These are phyloP conservation scores for Bombus huntii DNA, from an alignment of 1,140 invertebrate species.

Conservation along the genomic window DNA sequence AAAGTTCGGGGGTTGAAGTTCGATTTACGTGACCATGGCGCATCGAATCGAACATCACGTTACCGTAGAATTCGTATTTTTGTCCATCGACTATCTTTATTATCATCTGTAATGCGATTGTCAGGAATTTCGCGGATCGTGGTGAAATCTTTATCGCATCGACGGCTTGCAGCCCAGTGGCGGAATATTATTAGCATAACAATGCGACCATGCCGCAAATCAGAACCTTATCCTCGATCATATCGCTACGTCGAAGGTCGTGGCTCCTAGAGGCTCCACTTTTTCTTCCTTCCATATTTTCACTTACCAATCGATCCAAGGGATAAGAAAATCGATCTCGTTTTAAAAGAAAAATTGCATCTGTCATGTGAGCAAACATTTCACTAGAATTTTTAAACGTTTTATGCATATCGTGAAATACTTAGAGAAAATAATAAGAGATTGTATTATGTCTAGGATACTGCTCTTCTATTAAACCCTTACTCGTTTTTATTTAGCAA, in stretches of 20 bases:
- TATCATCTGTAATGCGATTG: slow-evolving; percentile 47
- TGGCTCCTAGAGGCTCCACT: not conserved
- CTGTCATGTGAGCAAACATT: not conserved
- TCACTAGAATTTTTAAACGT: not conserved
- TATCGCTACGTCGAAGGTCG: slow-evolving; percentile 13
- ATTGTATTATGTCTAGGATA: not conserved
- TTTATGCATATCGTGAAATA: not conserved
- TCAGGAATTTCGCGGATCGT: slow-evolving; percentile 29
- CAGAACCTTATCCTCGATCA: slow-evolving; percentile 18
- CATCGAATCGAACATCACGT: slow-evolving; percentile 8
- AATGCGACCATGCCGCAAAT: slow-evolving; percentile 32
- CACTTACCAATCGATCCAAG: not conserved
- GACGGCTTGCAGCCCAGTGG: not conserved
- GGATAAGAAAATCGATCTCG: not conserved
- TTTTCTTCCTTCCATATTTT: not conserved
- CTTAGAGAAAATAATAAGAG: not conserved
- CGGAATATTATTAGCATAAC: slow-evolving; percentile 40
- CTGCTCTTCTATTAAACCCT: not conserved
- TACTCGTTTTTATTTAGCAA: no score
- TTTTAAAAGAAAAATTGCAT: not conserved
- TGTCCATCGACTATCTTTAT: slow-evolving; percentile 40
- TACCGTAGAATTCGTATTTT: slow-evolving; percentile 13
- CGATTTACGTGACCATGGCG: slow-evolving; percentile 27
- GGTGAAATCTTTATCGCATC: slow-evolving; percentile 35
- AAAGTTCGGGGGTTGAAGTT: slow-evolving; percentile 3